phyloP scores from a whole-genome alignment of 2,888 invertebrate genomes.

The Pseudeuparius sepicola region DNA sequence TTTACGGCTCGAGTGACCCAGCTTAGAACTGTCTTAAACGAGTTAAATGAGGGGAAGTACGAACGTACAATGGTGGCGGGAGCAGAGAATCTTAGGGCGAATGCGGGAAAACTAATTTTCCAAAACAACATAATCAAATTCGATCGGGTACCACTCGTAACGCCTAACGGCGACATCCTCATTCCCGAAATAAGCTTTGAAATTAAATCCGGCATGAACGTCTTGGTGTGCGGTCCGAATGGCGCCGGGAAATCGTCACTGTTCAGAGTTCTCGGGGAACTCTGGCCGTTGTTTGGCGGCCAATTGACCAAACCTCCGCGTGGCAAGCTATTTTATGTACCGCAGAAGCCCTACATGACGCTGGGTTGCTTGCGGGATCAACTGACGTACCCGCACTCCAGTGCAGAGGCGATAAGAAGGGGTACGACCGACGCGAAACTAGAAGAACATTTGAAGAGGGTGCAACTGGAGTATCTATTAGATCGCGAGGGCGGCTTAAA shows the following conservation, averaged over 20 bases:
- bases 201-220: constrained; percentile 84
- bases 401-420: constrained; percentile 69
- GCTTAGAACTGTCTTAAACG: constrained; percentile 72
- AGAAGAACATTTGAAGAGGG: constrained; percentile 62
- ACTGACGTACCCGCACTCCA: constrained; percentile 90
- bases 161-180: constrained; percentile 94
- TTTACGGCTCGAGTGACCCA: constrained; percentile 91
- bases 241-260: constrained; percentile 97
- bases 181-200: constrained; percentile 83
- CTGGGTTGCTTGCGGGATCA: constrained; percentile 84
- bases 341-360: constrained; percentile 97
- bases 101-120: constrained; percentile 69
- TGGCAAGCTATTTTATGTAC: constrained; percentile 94
- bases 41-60: constrained; percentile 67
- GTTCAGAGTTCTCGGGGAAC: constrained; percentile 90
- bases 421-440: constrained; percentile 74
- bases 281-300: constrained; percentile 94
- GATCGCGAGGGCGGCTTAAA: constrained; percentile 83
- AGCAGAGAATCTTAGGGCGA: constrained; percentile 45
- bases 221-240: constrained; percentile 96
- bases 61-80: constrained; percentile 55
- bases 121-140: constrained; percentile 86
- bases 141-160: constrained; percentile 87
- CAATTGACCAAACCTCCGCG: constrained; percentile 89
- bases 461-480: constrained; percentile 76